phyloP scores from a whole-genome alignment of 2,113 vertebrate species.

The Corynorhinus townsendii region DNA sequence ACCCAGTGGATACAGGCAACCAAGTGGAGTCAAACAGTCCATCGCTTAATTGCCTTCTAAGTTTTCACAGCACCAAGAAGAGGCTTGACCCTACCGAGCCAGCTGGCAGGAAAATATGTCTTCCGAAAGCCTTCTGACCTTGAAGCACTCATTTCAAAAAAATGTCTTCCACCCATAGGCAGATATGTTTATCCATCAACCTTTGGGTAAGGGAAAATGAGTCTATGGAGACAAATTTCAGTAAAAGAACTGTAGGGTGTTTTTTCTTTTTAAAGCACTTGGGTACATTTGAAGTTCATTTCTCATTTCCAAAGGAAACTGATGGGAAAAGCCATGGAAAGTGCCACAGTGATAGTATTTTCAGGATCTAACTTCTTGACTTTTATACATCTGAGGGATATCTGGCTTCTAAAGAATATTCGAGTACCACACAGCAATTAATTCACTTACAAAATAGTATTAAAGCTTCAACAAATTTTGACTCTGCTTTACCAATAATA shows the following conservation, averaged over 20 bases:
- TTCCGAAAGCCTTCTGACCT: slow-evolving; percentile 70
- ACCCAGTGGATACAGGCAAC: slow-evolving; percentile 41
- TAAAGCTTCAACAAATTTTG: not conserved
- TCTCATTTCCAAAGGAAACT: not conserved
- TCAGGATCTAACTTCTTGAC: not conserved
- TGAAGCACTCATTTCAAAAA: slow-evolving; percentile 67
- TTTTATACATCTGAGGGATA: not conserved
- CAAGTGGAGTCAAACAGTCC: slow-evolving; percentile 64
- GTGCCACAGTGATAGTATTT: not conserved
- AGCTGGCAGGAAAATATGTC: slow-evolving; percentile 70
- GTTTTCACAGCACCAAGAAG: slow-evolving; percentile 64
- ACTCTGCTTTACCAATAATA: not conserved
- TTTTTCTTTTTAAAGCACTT: not conserved
- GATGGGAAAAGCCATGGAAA: not conserved
- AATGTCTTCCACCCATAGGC: slow-evolving; percentile 66
- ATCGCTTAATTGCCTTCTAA: slow-evolving; percentile 76
- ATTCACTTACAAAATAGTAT: not conserved
- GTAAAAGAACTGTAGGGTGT: not conserved
- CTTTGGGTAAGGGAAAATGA: slow-evolving; percentile 43
- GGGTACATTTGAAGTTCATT: not conserved
- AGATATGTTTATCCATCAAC: slow-evolving; percentile 67
- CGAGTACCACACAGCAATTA: not conserved
- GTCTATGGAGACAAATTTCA: slow-evolving; percentile 40
- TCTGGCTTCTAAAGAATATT: not conserved
- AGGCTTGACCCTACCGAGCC: slow-evolving; percentile 67